These are phyloP conservation scores for Stenodema calcarata DNA, from an alignment of 2,888 invertebrate species.

Conservation along the genomic window DNA sequence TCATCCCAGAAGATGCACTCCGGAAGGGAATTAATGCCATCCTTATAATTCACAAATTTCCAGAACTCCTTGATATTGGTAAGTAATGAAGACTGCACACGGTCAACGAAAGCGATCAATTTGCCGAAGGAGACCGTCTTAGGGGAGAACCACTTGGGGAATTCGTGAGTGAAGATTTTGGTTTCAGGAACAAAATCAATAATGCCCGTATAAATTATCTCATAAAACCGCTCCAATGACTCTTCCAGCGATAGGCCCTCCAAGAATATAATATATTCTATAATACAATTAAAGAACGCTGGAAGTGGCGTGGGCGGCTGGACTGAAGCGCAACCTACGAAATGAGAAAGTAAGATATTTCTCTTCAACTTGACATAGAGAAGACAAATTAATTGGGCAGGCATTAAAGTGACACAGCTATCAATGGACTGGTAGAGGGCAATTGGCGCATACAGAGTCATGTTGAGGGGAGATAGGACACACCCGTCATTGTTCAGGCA, in stretches of 20 bases:
- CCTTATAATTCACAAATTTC: no score
- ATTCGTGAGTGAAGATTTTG: not conserved
- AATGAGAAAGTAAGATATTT: not conserved
- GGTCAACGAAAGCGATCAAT: no score
- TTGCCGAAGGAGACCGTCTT: not conserved
- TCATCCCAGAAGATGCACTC: not conserved
- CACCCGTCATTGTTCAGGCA: not conserved
- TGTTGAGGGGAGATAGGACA: not conserved
- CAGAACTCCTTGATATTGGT: no score
- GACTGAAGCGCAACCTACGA: not conserved
- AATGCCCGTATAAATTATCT: not conserved
- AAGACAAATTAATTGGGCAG: not conserved
- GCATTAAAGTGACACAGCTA: not conserved
- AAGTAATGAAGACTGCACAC: no score
- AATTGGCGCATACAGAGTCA: not conserved
- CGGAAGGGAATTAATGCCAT: not conserved
- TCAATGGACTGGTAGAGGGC: not conserved
- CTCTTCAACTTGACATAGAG: not conserved
- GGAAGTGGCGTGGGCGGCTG: no score
- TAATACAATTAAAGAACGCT: no score
- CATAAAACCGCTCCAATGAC: not conserved
- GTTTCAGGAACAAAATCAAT: not conserved
- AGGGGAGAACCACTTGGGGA: not conserved
- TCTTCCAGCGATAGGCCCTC: not conserved
- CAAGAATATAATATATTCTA: no score